These are phyloP conservation scores for Myzus persicae DNA, from an alignment of 1,140 invertebrate species.

Conservation along the genomic window DNA sequence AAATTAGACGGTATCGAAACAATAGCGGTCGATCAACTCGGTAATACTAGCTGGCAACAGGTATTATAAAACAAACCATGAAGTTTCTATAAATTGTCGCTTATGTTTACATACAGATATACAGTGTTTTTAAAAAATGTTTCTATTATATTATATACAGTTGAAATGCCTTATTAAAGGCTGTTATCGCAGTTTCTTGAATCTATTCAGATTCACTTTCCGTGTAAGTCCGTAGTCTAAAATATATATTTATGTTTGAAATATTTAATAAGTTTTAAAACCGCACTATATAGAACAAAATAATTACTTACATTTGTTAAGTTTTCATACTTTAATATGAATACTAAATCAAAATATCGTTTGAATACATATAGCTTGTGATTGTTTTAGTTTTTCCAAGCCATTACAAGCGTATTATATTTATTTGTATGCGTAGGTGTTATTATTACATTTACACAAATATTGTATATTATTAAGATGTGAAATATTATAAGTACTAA, in stretches of 20 bases:
- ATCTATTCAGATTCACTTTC: not conserved
- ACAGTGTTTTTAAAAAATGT: not conserved
- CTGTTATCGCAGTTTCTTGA: not conserved
- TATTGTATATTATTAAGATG: not conserved
- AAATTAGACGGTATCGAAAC: not conserved
- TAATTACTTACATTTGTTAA: too few relatives aligned
- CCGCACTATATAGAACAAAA: too few relatives aligned
- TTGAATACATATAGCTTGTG: not conserved
- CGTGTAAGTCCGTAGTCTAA: not conserved
- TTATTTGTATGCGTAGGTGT: not conserved
- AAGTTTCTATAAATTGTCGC: not conserved
- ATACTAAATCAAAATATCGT: not conserved
- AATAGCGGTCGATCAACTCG: not conserved
- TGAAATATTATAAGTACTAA: not conserved
- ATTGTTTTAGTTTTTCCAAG: not conserved
- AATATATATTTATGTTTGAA: not conserved
- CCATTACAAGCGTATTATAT: not conserved
- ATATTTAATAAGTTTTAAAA: not conserved
- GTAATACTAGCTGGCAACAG: not conserved
- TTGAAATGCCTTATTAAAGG: not conserved
- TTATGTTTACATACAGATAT: not conserved
- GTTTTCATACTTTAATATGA: too few relatives aligned
- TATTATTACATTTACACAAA: not conserved
- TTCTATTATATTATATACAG: not conserved
- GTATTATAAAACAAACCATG: not conserved